Evolutionary conservation across 2,113 vertebrate genomes (phyloP).

Genomic region (Triplophysa tibetana): DNA sequence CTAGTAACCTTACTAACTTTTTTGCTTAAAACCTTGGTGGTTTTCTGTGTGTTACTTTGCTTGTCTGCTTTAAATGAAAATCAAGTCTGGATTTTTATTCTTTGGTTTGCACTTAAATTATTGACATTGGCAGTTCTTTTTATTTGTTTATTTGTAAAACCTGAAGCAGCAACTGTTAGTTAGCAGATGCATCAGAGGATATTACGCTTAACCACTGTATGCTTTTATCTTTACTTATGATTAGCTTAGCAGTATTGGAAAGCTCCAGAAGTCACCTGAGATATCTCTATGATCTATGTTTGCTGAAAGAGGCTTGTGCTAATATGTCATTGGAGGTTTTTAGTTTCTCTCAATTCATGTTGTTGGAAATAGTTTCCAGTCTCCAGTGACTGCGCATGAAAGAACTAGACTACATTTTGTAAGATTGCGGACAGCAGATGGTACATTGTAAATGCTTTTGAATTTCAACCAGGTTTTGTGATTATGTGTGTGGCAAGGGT

Average conservation of each 20-base stretch:
- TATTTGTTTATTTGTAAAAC: not conserved
- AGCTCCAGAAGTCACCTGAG: slow-evolving; percentile 60
- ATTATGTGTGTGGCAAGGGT: not conserved
- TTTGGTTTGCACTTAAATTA: slow-evolving; percentile 8
- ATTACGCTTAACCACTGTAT: slow-evolving; percentile 3
- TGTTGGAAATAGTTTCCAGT: slow-evolving; percentile 54
- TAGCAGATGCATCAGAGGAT: not conserved
- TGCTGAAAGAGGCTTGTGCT: slow-evolving; percentile 52
- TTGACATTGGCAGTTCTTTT: slow-evolving; percentile 18
- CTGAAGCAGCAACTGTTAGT: slow-evolving; percentile 15
- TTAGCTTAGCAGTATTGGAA: slow-evolving; percentile 58
- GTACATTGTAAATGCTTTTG: slow-evolving; percentile 23
- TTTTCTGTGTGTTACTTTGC: not conserved
- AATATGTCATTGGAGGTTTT: slow-evolving; percentile 56
- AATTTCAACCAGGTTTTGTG: slow-evolving; percentile 4
- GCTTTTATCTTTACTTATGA: slow-evolving; percentile 62
- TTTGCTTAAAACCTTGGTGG: not conserved
- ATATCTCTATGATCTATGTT: slow-evolving; percentile 57
- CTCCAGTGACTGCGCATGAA: slow-evolving; percentile 44
- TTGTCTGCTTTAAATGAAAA: slow-evolving; percentile 9
- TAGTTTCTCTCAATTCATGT: slow-evolving; percentile 43
- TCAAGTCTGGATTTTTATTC: slow-evolving; percentile 13
- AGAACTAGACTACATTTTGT: slow-evolving; percentile 12
- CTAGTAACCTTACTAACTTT: not conserved
- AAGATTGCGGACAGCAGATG: slow-evolving; percentile 28